Evolutionary conservation across 2,113 vertebrate genomes (phyloP), one percentile per base, ranked within the genome.

Genomic region (Panthera uncia): DNA sequence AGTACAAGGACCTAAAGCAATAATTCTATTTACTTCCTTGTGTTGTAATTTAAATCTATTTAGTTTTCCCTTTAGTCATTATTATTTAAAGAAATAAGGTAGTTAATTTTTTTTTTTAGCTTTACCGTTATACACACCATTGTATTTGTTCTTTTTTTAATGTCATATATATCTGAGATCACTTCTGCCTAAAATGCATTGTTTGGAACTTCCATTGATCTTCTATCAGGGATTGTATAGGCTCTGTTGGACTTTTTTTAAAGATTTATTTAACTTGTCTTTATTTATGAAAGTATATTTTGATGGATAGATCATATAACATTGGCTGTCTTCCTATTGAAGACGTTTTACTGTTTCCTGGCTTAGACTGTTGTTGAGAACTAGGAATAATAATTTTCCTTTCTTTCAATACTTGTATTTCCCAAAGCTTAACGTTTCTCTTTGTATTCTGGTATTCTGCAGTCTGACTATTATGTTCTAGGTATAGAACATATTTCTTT

Each of bases 251-350:
- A 89, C 10, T 50, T 89, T 29, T 4, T 86, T 41, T 74, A 10
- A 52, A 84, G 55, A 66, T 41, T 8, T 87, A 1, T 89, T 83
- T 94, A 79, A 61, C 9, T 63, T 90, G n/a, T 41, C 16, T 91
- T 94, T 61, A 63, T 63, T 71, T 80, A 18, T 65, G 36, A 66
- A 96, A 91, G 71, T 73, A 80, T 27, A 45, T 50, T 90, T 96
- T 55, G 6, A 78, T 78, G 18, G 10, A 25, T 88, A 71, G 71
- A 52, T 85, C 61, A 33, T 83, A 78, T 84, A 69, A 48, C n/a
- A 91, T 63, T 84, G 45, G 19, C 19, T 1, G 45, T 45, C 45
- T 45, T 45, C 14, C 9, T 9, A 45, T 19, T 91, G 52, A 81
- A n/a, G 29, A 55, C 8, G 74, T 91, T 80, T 74, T 19, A 33